phyloP scores from a whole-genome alignment of 2,888 invertebrate genomes.

The Diaperis boleti region DNA sequence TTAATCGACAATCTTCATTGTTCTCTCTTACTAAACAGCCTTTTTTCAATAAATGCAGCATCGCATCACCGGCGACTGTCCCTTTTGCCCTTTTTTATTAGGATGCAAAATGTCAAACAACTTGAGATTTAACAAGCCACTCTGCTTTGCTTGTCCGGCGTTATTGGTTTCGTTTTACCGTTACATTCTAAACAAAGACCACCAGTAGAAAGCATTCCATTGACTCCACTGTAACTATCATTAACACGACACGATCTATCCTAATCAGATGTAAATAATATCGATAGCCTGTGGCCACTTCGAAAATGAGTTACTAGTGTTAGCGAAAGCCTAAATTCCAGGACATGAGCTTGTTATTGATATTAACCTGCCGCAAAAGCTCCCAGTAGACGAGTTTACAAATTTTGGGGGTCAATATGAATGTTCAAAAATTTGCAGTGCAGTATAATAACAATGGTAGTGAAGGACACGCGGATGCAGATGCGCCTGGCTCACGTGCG shows the following conservation, averaged over 20 bases:
- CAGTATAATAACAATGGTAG: no score
- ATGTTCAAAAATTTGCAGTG: no score
- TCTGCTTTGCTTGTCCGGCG: constrained; percentile 1
- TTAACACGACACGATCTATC: constrained; percentile 16
- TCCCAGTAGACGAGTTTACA: not conserved
- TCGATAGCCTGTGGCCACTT: not conserved
- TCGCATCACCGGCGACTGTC: not conserved
- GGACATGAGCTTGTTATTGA: constrained; percentile 1
- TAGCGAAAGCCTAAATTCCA: constrained; percentile 9
- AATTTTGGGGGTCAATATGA: no score
- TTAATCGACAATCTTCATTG: constrained; percentile 12
- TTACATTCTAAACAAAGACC: constrained; percentile 26
- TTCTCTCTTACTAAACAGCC: not conserved
- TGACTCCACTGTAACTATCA: constrained; percentile 3
- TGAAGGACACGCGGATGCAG: no score
- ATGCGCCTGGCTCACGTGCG: no score
- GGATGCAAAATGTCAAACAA: constrained; percentile 9
- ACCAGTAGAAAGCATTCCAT: constrained; percentile 20
- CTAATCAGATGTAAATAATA: constrained; percentile 15
- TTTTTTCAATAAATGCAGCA: not conserved
- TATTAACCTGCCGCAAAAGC: not conserved
- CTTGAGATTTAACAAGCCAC: not conserved
- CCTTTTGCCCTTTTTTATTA: not conserved
- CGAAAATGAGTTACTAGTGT: constrained; percentile 20
- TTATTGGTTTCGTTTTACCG: constrained; percentile 23